These are phyloP conservation scores for Salticus scenicus DNA, from an alignment of 2,888 invertebrate genomes.

Conservation along the genomic window DNA sequence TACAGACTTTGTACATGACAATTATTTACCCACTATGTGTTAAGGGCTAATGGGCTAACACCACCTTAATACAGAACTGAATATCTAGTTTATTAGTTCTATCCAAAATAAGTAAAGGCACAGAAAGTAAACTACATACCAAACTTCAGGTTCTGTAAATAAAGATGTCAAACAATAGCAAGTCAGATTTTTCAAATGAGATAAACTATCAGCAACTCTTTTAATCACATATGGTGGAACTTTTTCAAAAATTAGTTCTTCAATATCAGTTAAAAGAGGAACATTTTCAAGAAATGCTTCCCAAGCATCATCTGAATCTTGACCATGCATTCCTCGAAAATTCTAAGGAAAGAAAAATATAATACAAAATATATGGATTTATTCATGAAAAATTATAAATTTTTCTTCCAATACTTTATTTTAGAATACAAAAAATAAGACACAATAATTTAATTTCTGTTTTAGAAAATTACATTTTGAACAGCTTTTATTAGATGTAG, in stretches of 20 bases:
- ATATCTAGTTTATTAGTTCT: too few species aligned
- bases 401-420: too few species aligned
- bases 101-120: too few species aligned
- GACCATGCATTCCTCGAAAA: conserved; percentile 32
- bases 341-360: conserved; percentile 28
- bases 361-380: not conserved
- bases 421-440: too few species aligned
- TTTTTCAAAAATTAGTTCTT: conserved; percentile 46
- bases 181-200: conserved; percentile 32
- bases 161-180: conserved; percentile 38
- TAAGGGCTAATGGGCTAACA: too few species aligned
- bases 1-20: too few species aligned
- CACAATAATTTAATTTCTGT: too few species aligned
- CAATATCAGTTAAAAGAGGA: not conserved
- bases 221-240: conserved; percentile 34
- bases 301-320: conserved; percentile 14
- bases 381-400: too few species aligned
- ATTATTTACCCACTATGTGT: too few species aligned
- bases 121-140: conserved; percentile 41
- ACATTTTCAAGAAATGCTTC: conserved; percentile 18
- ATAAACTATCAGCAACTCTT: conserved; percentile 20
- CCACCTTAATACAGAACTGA: too few species aligned
- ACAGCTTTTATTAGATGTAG: too few species aligned
- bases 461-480: too few species aligned
- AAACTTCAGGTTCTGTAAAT: conserved; percentile 44